A percentile compares a stretch with the other conserved stretches of the same genome.
phyloP scores from a whole-genome alignment of 2,888 invertebrate genomes.

The Sesia apiformis region DNA sequence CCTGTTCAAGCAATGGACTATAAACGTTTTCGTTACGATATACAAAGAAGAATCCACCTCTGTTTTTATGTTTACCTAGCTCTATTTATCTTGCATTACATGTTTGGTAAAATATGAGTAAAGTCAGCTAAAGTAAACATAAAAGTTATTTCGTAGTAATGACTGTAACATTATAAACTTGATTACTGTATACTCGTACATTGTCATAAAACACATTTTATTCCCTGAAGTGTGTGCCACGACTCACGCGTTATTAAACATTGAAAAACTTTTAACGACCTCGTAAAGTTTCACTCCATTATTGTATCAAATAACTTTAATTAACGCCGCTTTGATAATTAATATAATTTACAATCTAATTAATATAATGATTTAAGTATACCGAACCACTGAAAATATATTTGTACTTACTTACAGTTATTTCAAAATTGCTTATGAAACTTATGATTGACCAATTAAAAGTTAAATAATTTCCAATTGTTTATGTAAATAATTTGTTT shows the following conservation, averaged over 20 bases:
- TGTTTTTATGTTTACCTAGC: too few relatives aligned
- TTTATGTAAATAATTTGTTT: constrained; percentile 24
- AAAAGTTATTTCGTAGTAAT: constrained; percentile 5
- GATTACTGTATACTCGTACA: constrained; percentile 9
- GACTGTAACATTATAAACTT: constrained; percentile 10
- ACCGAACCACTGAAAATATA: too few relatives aligned
- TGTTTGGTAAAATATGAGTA: too few relatives aligned
- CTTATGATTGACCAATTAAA: neutral
- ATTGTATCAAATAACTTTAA: constrained; percentile 10
- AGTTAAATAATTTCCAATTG: neutral
- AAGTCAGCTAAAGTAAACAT: neutral
- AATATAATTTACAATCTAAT: too few relatives aligned
- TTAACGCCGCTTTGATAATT: constrained; percentile 1
- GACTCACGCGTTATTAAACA: constrained; percentile 17
- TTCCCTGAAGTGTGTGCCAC: constrained; percentile 7
- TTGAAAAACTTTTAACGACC: constrained; percentile 21
- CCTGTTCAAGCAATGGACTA: too few relatives aligned
- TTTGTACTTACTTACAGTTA: too few relatives aligned
- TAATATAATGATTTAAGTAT: too few relatives aligned
- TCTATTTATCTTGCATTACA: too few relatives aligned
- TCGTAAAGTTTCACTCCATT: constrained; percentile 8
- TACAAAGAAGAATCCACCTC: too few relatives aligned
- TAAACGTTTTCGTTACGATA: too few relatives aligned
- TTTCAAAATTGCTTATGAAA: neutral
- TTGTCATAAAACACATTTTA: constrained; percentile 15